Conservation (phyloP, 2,113 vertebrate genomes). For the Corapipo altera region DNA sequence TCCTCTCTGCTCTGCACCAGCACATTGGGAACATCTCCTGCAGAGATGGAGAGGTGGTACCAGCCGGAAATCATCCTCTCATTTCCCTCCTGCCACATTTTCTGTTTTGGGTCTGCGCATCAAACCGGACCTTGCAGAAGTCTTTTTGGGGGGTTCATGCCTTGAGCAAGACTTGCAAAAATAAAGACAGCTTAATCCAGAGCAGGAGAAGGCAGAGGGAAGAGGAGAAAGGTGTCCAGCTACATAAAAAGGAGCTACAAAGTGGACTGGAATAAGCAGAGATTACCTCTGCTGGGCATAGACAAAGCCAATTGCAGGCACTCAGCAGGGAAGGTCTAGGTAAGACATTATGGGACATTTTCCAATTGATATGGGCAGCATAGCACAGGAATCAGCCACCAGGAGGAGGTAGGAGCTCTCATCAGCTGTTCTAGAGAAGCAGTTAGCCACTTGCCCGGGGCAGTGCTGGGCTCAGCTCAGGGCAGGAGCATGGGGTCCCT, state of each 20-base stretch:
- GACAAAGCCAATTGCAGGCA: neutral
- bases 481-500: rapidly evolving
- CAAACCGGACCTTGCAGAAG: neutral
- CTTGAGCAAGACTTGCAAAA: neutral
- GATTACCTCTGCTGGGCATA: neutral
- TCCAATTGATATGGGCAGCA: rapidly evolving
- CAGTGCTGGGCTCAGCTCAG: neutral
- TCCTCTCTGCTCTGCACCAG: neutral
- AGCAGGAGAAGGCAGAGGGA: neutral
- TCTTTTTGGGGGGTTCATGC: neutral
- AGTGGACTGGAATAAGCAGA: neutral
- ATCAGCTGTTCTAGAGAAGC: neutral
- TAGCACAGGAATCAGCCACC: neutral
- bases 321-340: neutral
- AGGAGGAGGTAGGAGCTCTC: neutral
- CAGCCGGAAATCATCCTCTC: neutral
- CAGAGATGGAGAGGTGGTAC: neutral
- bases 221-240: neutral
- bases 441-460: neutral
- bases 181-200: neutral
- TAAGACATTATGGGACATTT: neutral
- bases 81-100: neutral
- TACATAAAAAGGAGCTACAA: neutral
- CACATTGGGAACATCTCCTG: neutral
- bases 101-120: rapidly evolving